Percentiles rank a stretch among this genome's conserved stretches.
phyloP scores from a whole-genome alignment of 2,113 vertebrate genomes.

The Chrysochloris asiatica region DNA sequence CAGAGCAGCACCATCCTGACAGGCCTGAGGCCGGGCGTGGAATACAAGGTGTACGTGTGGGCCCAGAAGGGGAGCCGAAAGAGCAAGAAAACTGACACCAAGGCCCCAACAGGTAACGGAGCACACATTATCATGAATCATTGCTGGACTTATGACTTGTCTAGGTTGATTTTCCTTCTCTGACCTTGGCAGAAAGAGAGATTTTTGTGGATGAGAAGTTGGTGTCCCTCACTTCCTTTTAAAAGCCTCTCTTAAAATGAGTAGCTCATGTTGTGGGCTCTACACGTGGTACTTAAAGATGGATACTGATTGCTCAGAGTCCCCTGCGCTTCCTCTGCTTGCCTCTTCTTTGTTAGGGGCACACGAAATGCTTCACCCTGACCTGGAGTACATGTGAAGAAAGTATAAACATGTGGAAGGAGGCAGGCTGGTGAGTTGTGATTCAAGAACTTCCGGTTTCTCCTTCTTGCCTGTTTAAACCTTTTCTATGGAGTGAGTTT shows the following conservation, averaged over 20 bases:
- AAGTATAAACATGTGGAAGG: background rate
- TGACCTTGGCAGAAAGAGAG: background rate
- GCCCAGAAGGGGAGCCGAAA: conserved; percentile 84
- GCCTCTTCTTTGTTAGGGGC: background rate
- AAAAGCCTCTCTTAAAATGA: background rate
- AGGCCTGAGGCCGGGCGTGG: conserved; percentile 83
- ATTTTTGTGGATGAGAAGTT: background rate
- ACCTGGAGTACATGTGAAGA: background rate
- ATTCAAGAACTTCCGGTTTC: background rate
- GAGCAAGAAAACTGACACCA: conserved; percentile 81
- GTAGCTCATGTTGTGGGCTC: background rate
- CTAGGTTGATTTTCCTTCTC: background rate
- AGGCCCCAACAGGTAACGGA: conserved; percentile 85
- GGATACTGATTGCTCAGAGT: rapidly evolving
- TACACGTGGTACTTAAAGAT: background rate
- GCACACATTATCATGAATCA: background rate
- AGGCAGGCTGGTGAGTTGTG: background rate
- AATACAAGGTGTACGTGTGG: conserved; percentile 86
- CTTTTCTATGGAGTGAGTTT: conserved; percentile 48
- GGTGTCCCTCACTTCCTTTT: background rate
- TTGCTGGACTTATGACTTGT: background rate
- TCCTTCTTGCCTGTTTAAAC: conserved; percentile 77
- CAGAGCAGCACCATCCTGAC: conserved; percentile 79
- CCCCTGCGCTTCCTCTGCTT: background rate
- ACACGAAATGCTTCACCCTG: background rate